These are phyloP conservation scores for Mus spretus DNA, from an alignment of 2,797 vertebrate species.

Conservation along the genomic window DNA sequence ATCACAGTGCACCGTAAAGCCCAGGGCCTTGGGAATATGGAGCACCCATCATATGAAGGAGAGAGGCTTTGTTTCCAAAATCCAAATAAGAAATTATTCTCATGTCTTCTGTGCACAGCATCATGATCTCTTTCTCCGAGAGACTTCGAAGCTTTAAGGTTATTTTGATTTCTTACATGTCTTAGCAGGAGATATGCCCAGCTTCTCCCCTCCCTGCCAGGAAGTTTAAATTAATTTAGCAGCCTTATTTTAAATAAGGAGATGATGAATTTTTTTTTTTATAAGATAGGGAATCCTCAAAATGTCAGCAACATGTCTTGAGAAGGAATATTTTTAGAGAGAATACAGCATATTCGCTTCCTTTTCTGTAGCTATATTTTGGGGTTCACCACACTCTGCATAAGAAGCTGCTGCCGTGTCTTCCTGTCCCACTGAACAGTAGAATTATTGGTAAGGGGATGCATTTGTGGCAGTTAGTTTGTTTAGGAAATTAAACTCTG, in stretches of 20 bases:
- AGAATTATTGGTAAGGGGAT: neutral
- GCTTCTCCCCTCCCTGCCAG: accelerated
- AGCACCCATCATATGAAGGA: neutral
- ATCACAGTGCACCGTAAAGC: neutral
- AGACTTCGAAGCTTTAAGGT: neutral
- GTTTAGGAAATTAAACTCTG: neutral
- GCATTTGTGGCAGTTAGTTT: neutral
- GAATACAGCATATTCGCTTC: neutral
- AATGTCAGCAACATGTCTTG: neutral
- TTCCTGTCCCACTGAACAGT: neutral
- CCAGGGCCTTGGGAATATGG: neutral
- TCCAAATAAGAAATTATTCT: neutral
- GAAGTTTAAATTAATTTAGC: neutral
- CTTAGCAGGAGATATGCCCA: neutral
- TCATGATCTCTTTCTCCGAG: neutral
- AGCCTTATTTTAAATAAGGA: neutral
- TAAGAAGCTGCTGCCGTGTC: neutral
- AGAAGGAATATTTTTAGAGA: neutral
- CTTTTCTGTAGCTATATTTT: neutral
- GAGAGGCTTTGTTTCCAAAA: neutral
- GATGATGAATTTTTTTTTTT: neutral
- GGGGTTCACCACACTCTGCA: neutral
- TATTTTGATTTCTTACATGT: neutral
- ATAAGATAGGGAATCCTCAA: neutral
- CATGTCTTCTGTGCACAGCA: neutral